Percentiles rank a stretch among this genome's conserved stretches.
Evolutionary conservation across 2,888 invertebrate species (phyloP).

Genomic region (Alloscopus bannaensis): DNA sequence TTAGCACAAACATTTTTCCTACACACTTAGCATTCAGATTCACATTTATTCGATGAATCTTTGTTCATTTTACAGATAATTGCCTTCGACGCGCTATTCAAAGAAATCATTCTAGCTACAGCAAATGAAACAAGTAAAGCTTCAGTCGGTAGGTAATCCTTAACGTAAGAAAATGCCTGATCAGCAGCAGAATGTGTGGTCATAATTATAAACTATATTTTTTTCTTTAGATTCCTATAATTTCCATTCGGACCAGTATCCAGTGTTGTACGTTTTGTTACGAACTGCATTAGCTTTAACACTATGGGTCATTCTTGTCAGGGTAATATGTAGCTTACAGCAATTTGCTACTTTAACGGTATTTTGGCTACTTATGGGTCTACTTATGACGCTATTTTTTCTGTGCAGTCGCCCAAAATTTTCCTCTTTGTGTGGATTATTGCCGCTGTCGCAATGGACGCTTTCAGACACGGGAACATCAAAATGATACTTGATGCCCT

Average conservation of each 20-base stretch:
- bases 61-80: constrained; percentile 50
- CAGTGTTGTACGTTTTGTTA: constrained; percentile 50
- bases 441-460: constrained; percentile 45
- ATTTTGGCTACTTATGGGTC: no score
- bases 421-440: constrained; percentile 53
- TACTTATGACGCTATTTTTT: no score
- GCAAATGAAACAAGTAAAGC: constrained; percentile 30
- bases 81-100: constrained; percentile 49
- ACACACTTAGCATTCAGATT: neutral
- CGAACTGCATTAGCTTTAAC: constrained; percentile 39
- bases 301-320: constrained; percentile 47
- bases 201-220: neutral
- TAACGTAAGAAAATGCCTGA: no score
- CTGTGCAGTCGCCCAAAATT: constrained; percentile 45
- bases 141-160: constrained; percentile 27
- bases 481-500: constrained; percentile 60
- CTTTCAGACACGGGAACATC: constrained; percentile 56
- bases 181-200: no score
- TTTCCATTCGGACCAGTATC: constrained; percentile 48
- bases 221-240: constrained; percentile 46
- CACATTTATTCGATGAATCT: neutral
- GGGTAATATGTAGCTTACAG: no score
- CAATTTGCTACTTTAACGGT: no score
- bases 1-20: neutral
- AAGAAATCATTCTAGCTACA: constrained; percentile 46